phyloP scores from a whole-genome alignment of 2,888 invertebrate genomes.

The Anthrax anthrax region DNA sequence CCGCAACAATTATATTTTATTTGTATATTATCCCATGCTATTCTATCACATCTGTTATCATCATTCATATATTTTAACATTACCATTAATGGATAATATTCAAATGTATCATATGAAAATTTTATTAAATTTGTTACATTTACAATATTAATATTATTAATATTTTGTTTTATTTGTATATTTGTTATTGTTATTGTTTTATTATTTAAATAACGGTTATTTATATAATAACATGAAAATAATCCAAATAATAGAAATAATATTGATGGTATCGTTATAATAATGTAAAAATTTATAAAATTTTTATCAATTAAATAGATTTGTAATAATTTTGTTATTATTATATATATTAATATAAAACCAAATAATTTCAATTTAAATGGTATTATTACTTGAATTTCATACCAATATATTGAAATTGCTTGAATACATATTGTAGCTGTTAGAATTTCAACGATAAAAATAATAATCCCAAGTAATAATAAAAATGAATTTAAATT shows the following conservation, averaged over 20 bases:
- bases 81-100: background rate
- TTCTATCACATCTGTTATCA: background rate
- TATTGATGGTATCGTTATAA: background rate
- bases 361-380: background rate
- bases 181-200: background rate
- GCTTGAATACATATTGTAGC: background rate
- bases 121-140: no score
- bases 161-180: background rate
- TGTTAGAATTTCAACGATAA: background rate
- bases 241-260: background rate
- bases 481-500: background rate
- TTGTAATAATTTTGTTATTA: background rate
- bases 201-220: background rate
- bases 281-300: background rate
- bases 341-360: background rate
- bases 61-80: slow-evolving; percentile 7
- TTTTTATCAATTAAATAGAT: background rate
- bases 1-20: slow-evolving; percentile 7
- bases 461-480: background rate
- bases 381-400: background rate
- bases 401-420: background rate
- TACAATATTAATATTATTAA: background rate
- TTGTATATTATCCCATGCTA: slow-evolving; percentile 7
- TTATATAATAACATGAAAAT: background rate
- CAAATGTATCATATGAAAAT: no score